Evolutionary conservation across 2,888 invertebrate species (phyloP), one percentile per base, ranked within the genome.

Genomic region (Erebia aethiops): DNA sequence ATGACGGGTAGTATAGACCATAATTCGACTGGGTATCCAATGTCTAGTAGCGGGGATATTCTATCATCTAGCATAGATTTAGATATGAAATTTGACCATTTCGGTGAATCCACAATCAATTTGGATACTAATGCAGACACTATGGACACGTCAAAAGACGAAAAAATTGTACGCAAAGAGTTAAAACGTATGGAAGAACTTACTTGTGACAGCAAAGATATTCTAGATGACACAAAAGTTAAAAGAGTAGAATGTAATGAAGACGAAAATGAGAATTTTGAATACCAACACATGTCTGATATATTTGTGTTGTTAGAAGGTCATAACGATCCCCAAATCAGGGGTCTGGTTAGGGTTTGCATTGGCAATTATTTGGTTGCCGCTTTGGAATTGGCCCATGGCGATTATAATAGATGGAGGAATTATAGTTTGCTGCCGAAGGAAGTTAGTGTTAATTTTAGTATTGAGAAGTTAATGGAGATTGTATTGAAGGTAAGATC

Each of bases 291-390:
- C 79, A 91, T 98, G 76, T 93, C 94, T 10, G 98, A 98, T 84
- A 85, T 97, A 21, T 91, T 97, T 75, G 75, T 81, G 49, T 85
- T 96, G 49, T 95, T 96, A 76, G 94, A 95, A 52, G 90, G 94
- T 74, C 98, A 98, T 85, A 88, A 92, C 61, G 98, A 98, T 87
- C 98, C 97, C 0, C 97, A 98, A 83, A 94, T 98, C 54, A 93
- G 97, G 78, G 98, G 98, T 11, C 93, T 96, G 70, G 92, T 96
- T 0, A 94, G 96, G 72, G 89, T 95, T 8, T 91, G 97, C 77
- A 93, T 97, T 68, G 96, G 96, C 0, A 94, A 93, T 78, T 95
- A 97, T 82, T 87, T 97, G 76, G 93, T 94, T 67, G 88, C 95
- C 0, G 94, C 95, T 0, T 88, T 96, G 70, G 90, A 94, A 67